Conservation (phyloP, 1,140 invertebrate genomes). For the Nautilus pompilius region DNA sequence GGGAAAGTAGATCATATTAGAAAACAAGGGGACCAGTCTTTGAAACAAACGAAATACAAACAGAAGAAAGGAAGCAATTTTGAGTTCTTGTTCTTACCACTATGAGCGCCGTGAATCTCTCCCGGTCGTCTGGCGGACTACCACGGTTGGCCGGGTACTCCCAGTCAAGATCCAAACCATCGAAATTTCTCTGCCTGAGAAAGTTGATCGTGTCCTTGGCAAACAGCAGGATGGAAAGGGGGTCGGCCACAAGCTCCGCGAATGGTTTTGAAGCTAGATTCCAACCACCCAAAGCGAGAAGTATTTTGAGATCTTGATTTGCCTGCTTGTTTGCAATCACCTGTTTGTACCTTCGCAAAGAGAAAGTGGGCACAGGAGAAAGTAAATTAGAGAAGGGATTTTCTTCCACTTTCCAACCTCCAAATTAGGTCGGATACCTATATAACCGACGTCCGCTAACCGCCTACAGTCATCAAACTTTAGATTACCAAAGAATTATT, state of each 20-base stretch:
- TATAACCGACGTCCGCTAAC: too few species aligned
- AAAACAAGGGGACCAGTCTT: too few species aligned
- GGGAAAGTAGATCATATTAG: too few species aligned
- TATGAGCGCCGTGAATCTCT: constrained; percentile 85
- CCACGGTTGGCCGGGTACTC: constrained; percentile 90
- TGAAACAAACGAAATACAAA: too few species aligned
- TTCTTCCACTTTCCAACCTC: too few species aligned
- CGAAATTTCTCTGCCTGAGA: constrained; percentile 86
- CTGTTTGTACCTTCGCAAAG: constrained; percentile 21
- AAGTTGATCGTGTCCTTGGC: constrained; percentile 70
- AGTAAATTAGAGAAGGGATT: too few species aligned
- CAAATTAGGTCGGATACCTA: too few species aligned
- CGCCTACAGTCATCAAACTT: too few species aligned
- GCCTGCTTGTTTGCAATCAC: constrained; percentile 69
- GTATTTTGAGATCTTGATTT: constrained; percentile 87
- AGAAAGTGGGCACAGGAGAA: neutral
- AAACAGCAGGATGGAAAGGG: constrained; percentile 26
- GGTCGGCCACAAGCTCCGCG: constrained; percentile 31
- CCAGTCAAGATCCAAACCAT: constrained; percentile 95
- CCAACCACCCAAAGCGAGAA: constrained; percentile 94
- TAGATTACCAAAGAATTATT: too few species aligned
- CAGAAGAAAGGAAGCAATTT: too few species aligned
- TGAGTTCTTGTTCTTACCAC: constrained; percentile 63
- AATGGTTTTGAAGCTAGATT: constrained; percentile 83
- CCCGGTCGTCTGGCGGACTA: constrained; percentile 82